Evolutionary conservation across 2,888 invertebrate species (phyloP).

Genomic region (Pollenia labialis): DNA sequence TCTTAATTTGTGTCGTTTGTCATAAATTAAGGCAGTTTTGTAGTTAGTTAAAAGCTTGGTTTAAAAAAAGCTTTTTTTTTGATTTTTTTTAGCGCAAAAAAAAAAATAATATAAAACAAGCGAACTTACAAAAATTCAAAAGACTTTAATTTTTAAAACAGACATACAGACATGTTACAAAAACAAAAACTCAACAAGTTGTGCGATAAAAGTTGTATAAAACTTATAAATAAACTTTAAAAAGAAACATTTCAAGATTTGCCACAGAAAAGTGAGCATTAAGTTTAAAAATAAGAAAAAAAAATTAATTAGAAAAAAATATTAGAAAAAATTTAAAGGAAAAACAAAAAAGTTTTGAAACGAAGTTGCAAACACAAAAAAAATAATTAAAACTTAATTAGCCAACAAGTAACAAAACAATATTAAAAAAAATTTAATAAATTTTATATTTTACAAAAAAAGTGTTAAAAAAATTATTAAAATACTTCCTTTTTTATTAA

Average conservation of each 20-base stretch:
- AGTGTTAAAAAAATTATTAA: slow-evolving; percentile 22
- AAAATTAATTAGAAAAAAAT: slow-evolving; percentile 34
- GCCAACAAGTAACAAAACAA: slow-evolving; percentile 10
- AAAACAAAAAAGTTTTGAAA: slow-evolving; percentile 29
- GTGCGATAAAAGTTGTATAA: slow-evolving; percentile 72
- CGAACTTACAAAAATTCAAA: slow-evolving; percentile 36
- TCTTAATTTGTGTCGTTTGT: background rate
- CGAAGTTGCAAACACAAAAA: slow-evolving; percentile 38
- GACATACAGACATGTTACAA: slow-evolving; percentile 25
- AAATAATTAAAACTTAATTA: slow-evolving; percentile 27
- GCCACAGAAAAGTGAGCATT: slow-evolving; percentile 77
- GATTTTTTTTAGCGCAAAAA: too few relatives aligned
- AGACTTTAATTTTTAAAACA: slow-evolving; percentile 46
- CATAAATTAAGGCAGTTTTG: slow-evolving; percentile 55
- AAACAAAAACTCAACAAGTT: slow-evolving; percentile 42
- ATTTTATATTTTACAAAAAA: background rate
- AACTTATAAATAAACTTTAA: slow-evolving; percentile 83
- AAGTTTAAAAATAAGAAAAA: slow-evolving; percentile 73
- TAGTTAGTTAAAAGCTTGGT: slow-evolving; percentile 50
- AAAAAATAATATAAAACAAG: slow-evolving; percentile 53
- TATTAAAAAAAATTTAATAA: slow-evolving; percentile 20
- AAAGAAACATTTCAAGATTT: slow-evolving; percentile 82
- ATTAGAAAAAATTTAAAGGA: slow-evolving; percentile 16
- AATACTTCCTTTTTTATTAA: slow-evolving; percentile 54
- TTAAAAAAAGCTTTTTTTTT: slow-evolving; percentile 13